These are phyloP conservation scores for Tenualosa ilisha DNA, from an alignment of 2,797 vertebrate species.

Conservation along the genomic window DNA sequence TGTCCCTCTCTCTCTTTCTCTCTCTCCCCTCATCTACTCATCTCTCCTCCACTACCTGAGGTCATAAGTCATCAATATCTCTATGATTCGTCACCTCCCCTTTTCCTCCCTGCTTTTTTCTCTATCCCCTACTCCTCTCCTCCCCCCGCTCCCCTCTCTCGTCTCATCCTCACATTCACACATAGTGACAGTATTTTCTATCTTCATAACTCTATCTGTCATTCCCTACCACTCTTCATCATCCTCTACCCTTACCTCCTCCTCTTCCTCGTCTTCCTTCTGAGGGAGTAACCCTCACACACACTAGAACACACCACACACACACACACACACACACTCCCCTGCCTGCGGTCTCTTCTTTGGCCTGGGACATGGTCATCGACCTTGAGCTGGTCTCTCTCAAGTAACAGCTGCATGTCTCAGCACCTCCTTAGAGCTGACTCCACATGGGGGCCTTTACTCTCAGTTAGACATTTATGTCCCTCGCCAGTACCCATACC, in stretches of 20 bases:
- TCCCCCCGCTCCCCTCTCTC: background rate
- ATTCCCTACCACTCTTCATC: background rate
- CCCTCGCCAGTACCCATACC: background rate
- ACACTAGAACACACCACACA: background rate
- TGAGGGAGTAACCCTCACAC: no score
- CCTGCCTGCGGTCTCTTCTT: background rate
- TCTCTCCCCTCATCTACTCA: background rate
- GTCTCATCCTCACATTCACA: background rate
- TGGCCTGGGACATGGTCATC: background rate
- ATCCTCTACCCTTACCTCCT: background rate
- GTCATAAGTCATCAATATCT: background rate
- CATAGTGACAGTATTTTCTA: background rate
- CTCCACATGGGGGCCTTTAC: background rate
- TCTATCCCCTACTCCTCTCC: background rate
- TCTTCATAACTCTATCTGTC: background rate
- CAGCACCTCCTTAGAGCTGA: constrained; percentile 13
- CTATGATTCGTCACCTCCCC: background rate
- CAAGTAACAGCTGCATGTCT: constrained; percentile 1
- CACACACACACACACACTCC: background rate
- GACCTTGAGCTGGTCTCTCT: background rate
- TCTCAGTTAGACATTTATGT: background rate
- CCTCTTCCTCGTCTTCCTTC: background rate
- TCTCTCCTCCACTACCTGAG: background rate
- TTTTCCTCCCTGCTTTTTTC: background rate
- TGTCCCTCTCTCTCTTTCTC: background rate